Conservation (phyloP, 2,888 invertebrate genomes). For the Lasioglossum malachurum region DNA sequence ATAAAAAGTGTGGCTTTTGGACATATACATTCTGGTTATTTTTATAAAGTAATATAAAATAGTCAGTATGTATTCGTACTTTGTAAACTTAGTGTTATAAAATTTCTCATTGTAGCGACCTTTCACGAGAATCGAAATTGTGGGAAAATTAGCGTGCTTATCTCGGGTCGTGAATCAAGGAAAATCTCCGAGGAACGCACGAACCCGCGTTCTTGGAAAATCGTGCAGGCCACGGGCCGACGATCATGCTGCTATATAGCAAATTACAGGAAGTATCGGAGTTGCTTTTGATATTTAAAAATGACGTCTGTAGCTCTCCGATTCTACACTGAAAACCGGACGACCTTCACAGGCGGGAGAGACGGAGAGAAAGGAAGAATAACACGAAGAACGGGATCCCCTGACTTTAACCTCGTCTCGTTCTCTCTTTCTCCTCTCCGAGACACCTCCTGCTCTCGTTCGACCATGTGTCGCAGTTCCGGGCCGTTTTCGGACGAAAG, state of each 20-base stretch:
- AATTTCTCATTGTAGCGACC: neutral
- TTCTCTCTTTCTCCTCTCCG: neutral
- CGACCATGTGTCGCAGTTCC: neutral
- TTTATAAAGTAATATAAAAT: neutral
- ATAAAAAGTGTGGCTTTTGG: neutral
- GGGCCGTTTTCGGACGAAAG: neutral
- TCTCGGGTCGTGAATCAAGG: neutral
- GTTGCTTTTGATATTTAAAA: slow-evolving; percentile 51
- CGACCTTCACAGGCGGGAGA: slow-evolving; percentile 59
- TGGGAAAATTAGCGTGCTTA: neutral
- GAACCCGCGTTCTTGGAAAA: slow-evolving; percentile 8
- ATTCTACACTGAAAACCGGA: slow-evolving; percentile 66
- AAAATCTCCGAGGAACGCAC: neutral
- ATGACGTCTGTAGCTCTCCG: slow-evolving; percentile 50
- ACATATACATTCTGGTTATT: neutral
- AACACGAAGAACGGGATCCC: slow-evolving; percentile 41
- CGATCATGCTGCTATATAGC: neutral
- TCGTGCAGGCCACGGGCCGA: slow-evolving; percentile 1
- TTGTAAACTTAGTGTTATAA: neutral
- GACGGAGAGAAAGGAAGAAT: slow-evolving; percentile 50
- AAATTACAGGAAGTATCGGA: slow-evolving; percentile 60
- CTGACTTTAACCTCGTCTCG: slow-evolving; percentile 16
- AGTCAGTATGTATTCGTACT: neutral
- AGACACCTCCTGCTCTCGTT: neutral
- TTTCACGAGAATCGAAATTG: neutral